Percentiles rank a stretch among this genome's conserved stretches.
phyloP scores from a whole-genome alignment of 92 coral and sea anemone species.

The Diadumene lineata region DNA sequence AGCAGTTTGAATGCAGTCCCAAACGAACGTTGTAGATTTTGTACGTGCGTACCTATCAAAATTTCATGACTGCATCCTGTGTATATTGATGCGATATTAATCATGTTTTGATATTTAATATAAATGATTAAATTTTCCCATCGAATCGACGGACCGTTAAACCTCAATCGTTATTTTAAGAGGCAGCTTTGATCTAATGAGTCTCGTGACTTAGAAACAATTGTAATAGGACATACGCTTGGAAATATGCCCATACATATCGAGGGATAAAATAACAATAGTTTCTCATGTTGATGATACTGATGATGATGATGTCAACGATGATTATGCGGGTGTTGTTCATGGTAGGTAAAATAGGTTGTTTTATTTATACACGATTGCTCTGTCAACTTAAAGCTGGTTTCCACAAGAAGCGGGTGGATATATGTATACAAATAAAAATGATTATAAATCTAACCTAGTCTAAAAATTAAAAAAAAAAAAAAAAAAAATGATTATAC shows the following conservation, averaged over 20 bases:
- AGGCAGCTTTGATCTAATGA: not conserved
- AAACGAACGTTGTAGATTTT: too few species aligned
- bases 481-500: too few species aligned
- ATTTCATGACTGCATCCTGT: not conserved
- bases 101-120: not conserved
- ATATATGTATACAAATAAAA: too few species aligned
- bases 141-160: not conserved
- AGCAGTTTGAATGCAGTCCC: too few species aligned
- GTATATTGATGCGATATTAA: not conserved
- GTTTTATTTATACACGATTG: too few species aligned
- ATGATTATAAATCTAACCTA: too few species aligned
- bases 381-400: too few species aligned
- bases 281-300: not conserved
- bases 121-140: not conserved
- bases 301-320: not conserved
- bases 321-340: too few species aligned
- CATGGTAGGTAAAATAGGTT: not conserved
- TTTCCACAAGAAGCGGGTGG: too few species aligned
- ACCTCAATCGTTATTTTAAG: not conserved
- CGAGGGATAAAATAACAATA: not conserved
- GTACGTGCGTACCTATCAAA: too few species aligned
- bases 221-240: not conserved
- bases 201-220: not conserved
- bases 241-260: not conserved
- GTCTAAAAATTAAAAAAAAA: too few species aligned